Base-by-base conservation (phyloP, 1,140 invertebrate species). In the Trinorchestia longiramus region DNA sequence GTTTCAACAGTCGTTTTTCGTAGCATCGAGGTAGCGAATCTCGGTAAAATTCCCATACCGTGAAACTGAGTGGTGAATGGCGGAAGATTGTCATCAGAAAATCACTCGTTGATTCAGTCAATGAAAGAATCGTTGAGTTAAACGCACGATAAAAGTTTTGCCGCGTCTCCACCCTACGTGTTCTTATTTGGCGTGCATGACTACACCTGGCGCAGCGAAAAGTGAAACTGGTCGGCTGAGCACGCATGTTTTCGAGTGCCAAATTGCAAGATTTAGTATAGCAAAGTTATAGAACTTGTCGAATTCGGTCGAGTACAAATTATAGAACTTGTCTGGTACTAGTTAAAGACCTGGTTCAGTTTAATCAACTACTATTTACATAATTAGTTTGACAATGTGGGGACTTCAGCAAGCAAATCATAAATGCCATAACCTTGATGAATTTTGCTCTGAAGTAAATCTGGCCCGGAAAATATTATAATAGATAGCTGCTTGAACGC, bases 141-240 rank as follows among this genome's bases (percentile, higher is more conserved):
- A 87, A 42, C 88, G 41, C 6, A 90, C 8, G 4, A 36, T 77
- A 77, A 77, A 36, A 77, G 41, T 43, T 90, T 90, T 3, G 3
- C 43, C 88, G 88, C 88, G 87, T 87, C 87, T 6, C 87, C 41
- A 36, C 43, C 41, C 88, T 42, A 17, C n/a, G 15, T 41, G 3
- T 90, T 43, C 88, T 90, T 90, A 90, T 42, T 42, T 90, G 88
- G 88, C 8, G 36, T 19, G 88, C 88, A 90, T 28, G 11, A 90
- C 23, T 36, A 17, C 28, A 41, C 41, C 43, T 43, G 1, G 62
- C 88, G 4, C 8, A 42, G 88, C 88, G 36, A 15, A 90, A 42
- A 90, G 77, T 43, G 77, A 87, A n/a, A 95, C 97, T 97, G 97
- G 99, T 99, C 98, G 15, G 62, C 36, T 36, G 62, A 15, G 62